These are phyloP conservation scores for Rana temporaria DNA, from an alignment of 2,113 vertebrate genomes.

Conservation along the genomic window DNA sequence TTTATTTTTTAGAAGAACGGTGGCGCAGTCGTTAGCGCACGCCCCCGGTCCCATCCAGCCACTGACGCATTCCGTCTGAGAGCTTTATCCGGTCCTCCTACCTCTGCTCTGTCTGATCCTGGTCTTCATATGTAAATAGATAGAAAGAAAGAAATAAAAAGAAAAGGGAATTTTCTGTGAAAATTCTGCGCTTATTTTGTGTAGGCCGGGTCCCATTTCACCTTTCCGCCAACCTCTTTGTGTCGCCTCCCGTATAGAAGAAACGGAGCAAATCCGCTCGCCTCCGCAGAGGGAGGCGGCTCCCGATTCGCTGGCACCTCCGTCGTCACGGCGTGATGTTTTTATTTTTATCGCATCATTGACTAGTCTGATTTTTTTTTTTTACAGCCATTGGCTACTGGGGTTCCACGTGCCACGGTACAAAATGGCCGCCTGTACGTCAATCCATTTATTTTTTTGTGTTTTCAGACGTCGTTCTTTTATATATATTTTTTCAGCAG, in stretches of 20 bases:
- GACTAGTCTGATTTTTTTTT: no score
- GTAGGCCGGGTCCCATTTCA: conserved; percentile 1
- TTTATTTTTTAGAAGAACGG: conserved; percentile 19
- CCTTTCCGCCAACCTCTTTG: neutral
- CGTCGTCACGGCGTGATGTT: no score
- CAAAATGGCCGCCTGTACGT: neutral
- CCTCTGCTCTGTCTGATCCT: neutral
- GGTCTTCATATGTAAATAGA: conserved; percentile 44
- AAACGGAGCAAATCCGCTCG: neutral
- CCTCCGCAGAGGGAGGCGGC: neutral
- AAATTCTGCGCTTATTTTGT: conserved; percentile 40
- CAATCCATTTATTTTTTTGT: no score
- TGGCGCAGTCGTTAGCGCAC: neutral
- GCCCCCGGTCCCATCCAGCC: neutral
- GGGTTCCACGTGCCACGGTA: neutral
- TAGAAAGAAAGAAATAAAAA: conserved; percentile 10
- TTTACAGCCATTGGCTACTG: neutral
- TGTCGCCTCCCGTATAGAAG: no score
- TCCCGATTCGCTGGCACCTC: neutral
- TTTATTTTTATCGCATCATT: no score
- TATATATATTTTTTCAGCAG: no score
- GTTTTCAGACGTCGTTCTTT: no score
- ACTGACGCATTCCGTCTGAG: neutral
- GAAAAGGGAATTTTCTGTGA: conserved; percentile 53
- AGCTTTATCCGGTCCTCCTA: neutral